Evolutionary conservation across 2,888 invertebrate species (phyloP).

Genomic region (Ormyrus nitidulus): DNA sequence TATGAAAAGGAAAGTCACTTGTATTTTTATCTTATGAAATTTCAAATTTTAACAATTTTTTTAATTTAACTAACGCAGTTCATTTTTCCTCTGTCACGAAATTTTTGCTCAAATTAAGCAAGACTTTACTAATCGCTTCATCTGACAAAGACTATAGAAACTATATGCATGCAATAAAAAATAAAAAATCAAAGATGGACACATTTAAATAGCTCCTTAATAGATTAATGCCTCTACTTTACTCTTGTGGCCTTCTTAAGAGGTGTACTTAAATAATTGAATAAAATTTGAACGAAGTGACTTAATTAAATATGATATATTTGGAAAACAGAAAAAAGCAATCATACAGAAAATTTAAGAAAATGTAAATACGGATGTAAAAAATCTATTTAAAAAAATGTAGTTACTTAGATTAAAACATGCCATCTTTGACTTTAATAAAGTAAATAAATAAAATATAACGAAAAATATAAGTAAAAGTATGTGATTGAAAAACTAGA

Average conservation of each 20-base stretch:
- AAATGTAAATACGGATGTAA: too few species aligned
- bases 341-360: too few species aligned
- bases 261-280: too few species aligned
- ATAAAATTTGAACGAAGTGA: too few species aligned
- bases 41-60: not conserved
- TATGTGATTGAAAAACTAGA: conserved; percentile 9
- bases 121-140: conserved; percentile 52
- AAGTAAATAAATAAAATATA: conserved; percentile 45
- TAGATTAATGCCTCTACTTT: not conserved
- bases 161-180: conserved; percentile 33
- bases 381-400: too few species aligned
- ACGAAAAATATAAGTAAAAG: conserved; percentile 39
- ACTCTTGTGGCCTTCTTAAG: not conserved
- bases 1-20: conserved; percentile 48
- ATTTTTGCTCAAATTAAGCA: not conserved
- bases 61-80: conserved; percentile 2
- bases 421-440: conserved; percentile 49
- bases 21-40: not conserved
- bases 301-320: too few species aligned
- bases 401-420: too few species aligned
- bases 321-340: too few species aligned
- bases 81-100: conserved; percentile 1
- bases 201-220: not conserved
- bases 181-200: conserved; percentile 48
- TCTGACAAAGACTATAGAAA: conserved; percentile 26